Evolutionary conservation across 2,797 vertebrate species (phyloP), one percentile per base, ranked within the genome.

Genomic region (Poeciliopsis gracilis): DNA sequence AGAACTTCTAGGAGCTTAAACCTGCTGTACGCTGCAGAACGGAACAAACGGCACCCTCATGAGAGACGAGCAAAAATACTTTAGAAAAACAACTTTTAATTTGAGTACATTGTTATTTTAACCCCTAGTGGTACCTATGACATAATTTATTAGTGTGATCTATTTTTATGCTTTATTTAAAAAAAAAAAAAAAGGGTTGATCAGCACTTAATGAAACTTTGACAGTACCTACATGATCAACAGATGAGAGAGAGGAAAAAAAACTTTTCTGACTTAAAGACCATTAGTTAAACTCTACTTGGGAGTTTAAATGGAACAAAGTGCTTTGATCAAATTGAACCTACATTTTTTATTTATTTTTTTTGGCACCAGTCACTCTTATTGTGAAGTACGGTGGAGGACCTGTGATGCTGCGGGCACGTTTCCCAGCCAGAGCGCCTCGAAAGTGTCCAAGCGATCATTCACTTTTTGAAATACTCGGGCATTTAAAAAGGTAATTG

Each of bases 11-110:
- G 33, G 74, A 75, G 63, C 59, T 53, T 33, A 80, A 69, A 59
- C 43, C 43, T 69, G 79, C 74, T 47, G 61, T 81, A 61, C 38
- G 76, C 55, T 76, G 74, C 59, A 84, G 46, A 75, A 83, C 51
- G 69, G 12, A 45, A 70, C 15, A 20, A 8, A 7, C 38, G 5
- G 66, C 5, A 3, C 23, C 63, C 23, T 69, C 4, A 38, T 9
- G 30, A 66, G 6, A 66, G 36, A 67, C 3, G 8, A 5, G 15
- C 10, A 41, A 41, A 41, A 41, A 67, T 23, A 38, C 8, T 38
- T 66, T 1, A 20, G 16, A 11, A 66, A 38, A 36, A 18, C 33
- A 5, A 79, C 43, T 76, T 83, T 47, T 51, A 82, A 41, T 53
- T 13, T 30, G 43, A 51, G 47, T n/a, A 33, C 15, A 20, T 23